Base-by-base conservation (phyloP, 2,888 invertebrate genomes). In the Leptinotarsa tumamoca region DNA sequence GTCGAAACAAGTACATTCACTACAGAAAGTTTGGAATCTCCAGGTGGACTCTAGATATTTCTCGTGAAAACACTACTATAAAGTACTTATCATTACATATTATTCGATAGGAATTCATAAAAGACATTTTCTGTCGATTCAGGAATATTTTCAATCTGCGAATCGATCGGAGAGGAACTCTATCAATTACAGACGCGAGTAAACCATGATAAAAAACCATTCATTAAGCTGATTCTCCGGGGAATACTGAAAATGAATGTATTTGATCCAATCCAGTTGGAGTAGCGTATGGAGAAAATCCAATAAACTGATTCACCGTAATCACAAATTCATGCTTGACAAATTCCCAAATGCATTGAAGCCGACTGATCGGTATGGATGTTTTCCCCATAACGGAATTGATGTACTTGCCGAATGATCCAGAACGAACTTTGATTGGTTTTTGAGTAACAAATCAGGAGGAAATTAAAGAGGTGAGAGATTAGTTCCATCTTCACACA, bases 281-380 rank as follows among this genome's bases (percentile, higher is more conserved):
- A 23, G 21, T 58, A 58, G 58, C 58, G 14, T 58, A 58, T 21
- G 58, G 14, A 23, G 15, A 13, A 27, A 58, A 58, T 58, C 4
- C 23, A 58, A 58, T 58, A 27, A 58, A 23, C 23, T 23, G 23
- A 23, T 58, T 58, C 15, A 4, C 13, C 4, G 58, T 58, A 23
- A 58, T 58, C 58, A 58, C 58, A 58, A 58, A 58, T 58, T 58
- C 58, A 23, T 21, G 58, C 58, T 58, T 58, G 58, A 58, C 58
- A 23, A 58, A 58, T 23, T 58, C 58, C 58, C 23, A 23, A 58
- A 23, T 58, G 58, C 13, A 58, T 58, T 23, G 58, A 58, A 23
- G 58, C 23, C 58, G 4, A 23, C 15, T 23, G 58, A 58, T 58
- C 21, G 23, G 58, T 58, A 58, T 21, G 23, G 13, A 23, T 23